Evolutionary conservation across 1,140 invertebrate genomes (phyloP).

Genomic region (Chrysomallon squamiferum): DNA sequence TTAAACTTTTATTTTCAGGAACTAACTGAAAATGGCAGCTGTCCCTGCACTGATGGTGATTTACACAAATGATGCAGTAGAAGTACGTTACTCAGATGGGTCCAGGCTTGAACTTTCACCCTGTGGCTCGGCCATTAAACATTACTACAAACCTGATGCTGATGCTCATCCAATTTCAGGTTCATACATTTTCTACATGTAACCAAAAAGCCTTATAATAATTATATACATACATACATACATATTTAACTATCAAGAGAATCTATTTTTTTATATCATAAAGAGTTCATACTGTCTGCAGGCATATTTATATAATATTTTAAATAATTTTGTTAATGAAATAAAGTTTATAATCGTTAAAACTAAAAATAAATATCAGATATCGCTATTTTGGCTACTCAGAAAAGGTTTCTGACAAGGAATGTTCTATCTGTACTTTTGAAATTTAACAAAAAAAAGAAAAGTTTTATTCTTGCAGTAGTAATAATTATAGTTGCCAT

Average conservation of each 20-base stretch:
- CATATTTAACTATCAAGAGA: background rate
- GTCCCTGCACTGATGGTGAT: constrained; percentile 41
- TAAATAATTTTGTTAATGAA: too few species aligned
- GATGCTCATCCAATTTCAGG: constrained; percentile 33
- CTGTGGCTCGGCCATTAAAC: constrained; percentile 44
- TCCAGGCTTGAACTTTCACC: constrained; percentile 42
- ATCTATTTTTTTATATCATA: background rate
- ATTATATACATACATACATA: background rate
- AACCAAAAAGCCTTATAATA: too few species aligned
- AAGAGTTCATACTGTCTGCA: background rate
- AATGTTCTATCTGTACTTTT: too few species aligned
- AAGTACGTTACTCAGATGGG: constrained; percentile 42
- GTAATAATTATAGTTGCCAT: too few species aligned
- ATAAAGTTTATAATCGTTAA: too few species aligned
- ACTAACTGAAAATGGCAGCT: background rate
- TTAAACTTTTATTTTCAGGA: too few species aligned
- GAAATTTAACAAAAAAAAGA: too few species aligned
- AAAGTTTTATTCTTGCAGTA: too few species aligned
- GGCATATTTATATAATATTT: too few species aligned
- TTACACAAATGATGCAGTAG: constrained; percentile 44
- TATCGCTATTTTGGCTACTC: too few species aligned
- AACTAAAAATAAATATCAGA: too few species aligned
- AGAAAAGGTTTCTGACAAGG: too few species aligned
- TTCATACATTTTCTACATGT: constrained; percentile 8
- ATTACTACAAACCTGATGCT: constrained; percentile 27